Evolutionary conservation across 2,113 vertebrate genomes (phyloP), one percentile per base, ranked within the genome.

Genomic region (Ictalurus furcatus): DNA sequence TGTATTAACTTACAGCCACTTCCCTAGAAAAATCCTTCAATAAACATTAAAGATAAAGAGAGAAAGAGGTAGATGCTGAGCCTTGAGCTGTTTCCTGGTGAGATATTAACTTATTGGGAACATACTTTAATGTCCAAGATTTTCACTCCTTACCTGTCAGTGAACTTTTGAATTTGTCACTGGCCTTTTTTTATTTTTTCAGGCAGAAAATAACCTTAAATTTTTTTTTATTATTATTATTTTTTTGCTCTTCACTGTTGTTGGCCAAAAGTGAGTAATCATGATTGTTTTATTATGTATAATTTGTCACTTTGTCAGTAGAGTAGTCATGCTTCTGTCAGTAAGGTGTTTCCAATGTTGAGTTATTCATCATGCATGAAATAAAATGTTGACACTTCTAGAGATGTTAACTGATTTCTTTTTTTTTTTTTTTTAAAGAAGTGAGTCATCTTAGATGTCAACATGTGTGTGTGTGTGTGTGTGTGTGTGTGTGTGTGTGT

Each of bases 41-140:
- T 87, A 84, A 65, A 61, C 63, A 28, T 74, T 74, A 34, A 61
- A 79, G 23, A 84, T 69, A 86, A 56, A 40, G 28, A 74, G 13
- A 67, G 59, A 84, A 28, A 76, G 40, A 40, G n/a, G 48, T 34
- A 30, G 37, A 74, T 71, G 59, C 76, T 76, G 85, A 74, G 88
- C 79, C 37, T 87, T 76, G 76, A 85, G 59, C 52, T 79, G n/a
- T 87, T 86, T 78, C 14, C 69, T 74, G 30, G 89, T 90, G 44
- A 90, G 54, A 88, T 71, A 90, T 91, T 90, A 90, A 91, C 87
- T 48, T 74, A 87, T 63, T 80, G 37, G 52, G 54, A 88, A 90
- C 56, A 79, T 87, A 85, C 16, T 37, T 48, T 73, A 81, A 34
- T 61, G 19, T 69, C 13, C 30, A 48, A 9, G 59, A 87, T 63